phyloP scores from a whole-genome alignment of 2,888 invertebrate genomes.

The Graphium colonna region DNA sequence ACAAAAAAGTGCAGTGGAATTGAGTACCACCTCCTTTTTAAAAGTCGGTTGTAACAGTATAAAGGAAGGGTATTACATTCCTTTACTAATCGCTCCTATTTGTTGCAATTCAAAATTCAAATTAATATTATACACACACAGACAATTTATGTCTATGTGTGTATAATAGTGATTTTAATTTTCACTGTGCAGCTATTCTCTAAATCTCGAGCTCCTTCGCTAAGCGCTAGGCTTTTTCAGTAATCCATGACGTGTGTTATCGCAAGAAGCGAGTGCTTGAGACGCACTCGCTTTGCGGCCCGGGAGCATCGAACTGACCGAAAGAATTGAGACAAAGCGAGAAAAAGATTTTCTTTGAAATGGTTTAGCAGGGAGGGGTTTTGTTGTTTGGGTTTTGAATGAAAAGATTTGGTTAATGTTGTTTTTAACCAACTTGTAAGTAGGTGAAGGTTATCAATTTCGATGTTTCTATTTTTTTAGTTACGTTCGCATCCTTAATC shows the following conservation, averaged over 20 bases:
- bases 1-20: too few relatives aligned
- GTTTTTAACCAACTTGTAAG: not conserved
- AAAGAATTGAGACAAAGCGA: not conserved
- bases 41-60: too few relatives aligned
- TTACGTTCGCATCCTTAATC: not conserved
- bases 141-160: too few relatives aligned
- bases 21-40: too few relatives aligned
- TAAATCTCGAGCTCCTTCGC: not conserved
- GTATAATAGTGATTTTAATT: too few relatives aligned
- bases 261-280: conserved; percentile 4
- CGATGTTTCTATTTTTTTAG: too few relatives aligned
- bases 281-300: conserved; percentile 10
- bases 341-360: not conserved
- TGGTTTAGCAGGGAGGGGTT: not conserved
- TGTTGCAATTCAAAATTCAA: too few relatives aligned
- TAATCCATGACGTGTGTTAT: conserved; percentile 16
- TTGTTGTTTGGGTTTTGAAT: too few relatives aligned
- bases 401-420: not conserved
- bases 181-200: not conserved
- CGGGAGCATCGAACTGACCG: conserved; percentile 10
- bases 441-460: not conserved
- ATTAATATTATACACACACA: too few relatives aligned
- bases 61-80: too few relatives aligned
- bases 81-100: too few relatives aligned
- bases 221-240: not conserved